phyloP scores from a whole-genome alignment of 2,113 vertebrate genomes.

The Mesitornis unicolor region DNA sequence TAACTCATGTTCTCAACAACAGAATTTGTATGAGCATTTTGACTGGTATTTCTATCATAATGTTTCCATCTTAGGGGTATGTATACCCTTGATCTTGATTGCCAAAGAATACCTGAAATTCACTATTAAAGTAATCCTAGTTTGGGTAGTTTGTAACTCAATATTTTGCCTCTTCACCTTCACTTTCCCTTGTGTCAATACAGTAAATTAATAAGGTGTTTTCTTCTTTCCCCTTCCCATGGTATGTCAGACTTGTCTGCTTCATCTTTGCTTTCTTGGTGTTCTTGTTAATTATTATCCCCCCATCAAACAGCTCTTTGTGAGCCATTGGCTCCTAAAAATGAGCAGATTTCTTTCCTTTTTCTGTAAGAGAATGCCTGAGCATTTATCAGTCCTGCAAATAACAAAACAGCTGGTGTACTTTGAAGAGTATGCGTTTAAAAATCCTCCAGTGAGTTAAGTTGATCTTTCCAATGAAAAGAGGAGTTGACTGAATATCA shows the following conservation, averaged over 20 bases:
- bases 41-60: background rate
- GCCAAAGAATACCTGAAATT: background rate
- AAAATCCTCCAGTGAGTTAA: background rate
- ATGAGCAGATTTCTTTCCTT: background rate
- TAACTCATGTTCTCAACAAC: background rate
- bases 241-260: background rate
- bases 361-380: background rate
- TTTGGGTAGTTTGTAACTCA: background rate
- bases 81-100: background rate
- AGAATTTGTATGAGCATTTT: background rate
- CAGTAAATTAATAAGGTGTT: background rate
- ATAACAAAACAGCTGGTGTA: background rate
- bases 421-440: background rate
- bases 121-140: background rate
- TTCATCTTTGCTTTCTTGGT: background rate
- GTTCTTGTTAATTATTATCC: background rate
- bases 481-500: background rate
- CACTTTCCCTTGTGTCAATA: background rate
- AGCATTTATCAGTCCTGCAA: background rate
- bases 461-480: background rate
- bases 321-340: background rate
- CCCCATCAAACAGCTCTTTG: background rate
- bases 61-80: background rate
- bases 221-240: background rate
- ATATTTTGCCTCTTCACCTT: background rate